Percentiles rank a stretch among this genome's conserved stretches.
phyloP scores from a whole-genome alignment of 2,797 vertebrate genomes.

The Argyrosomus regius region DNA sequence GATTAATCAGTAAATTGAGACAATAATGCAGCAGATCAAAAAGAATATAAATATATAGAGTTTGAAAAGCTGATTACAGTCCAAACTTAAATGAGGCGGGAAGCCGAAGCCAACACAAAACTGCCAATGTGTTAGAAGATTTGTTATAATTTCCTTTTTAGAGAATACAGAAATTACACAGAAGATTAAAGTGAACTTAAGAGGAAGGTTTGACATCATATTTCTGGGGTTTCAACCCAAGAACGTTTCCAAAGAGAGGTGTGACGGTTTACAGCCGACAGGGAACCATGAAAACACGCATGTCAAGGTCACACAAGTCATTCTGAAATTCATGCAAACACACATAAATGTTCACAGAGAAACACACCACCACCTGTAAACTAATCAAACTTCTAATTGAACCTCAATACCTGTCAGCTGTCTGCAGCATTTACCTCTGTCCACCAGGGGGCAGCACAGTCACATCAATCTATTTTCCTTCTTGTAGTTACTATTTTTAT shows the following conservation, averaged over 20 bases:
- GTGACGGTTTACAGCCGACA: background rate
- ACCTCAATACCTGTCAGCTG: background rate
- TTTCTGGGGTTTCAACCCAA: background rate
- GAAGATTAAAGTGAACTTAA: background rate
- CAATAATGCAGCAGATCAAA: background rate
- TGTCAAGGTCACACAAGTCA: too few relatives aligned
- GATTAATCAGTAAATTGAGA: background rate
- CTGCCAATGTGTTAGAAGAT: background rate
- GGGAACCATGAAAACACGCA: background rate
- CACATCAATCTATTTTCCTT: background rate
- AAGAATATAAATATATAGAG: too few relatives aligned
- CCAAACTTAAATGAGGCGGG: background rate
- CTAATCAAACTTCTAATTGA: background rate
- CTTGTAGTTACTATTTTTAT: background rate
- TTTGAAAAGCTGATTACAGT: background rate
- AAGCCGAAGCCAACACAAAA: background rate
- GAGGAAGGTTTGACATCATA: background rate
- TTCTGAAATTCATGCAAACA: too few relatives aligned
- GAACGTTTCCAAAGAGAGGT: background rate
- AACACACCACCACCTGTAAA: background rate
- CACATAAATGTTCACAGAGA: too few relatives aligned
- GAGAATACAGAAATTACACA: too few relatives aligned
- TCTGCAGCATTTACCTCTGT: background rate
- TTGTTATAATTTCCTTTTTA: background rate
- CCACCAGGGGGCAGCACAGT: conserved; percentile 38